A percentile compares a stretch with the other conserved stretches of the same genome.
phyloP scores from a whole-genome alignment of 2,113 vertebrate genomes.

The Petrocephalus zakoni region DNA sequence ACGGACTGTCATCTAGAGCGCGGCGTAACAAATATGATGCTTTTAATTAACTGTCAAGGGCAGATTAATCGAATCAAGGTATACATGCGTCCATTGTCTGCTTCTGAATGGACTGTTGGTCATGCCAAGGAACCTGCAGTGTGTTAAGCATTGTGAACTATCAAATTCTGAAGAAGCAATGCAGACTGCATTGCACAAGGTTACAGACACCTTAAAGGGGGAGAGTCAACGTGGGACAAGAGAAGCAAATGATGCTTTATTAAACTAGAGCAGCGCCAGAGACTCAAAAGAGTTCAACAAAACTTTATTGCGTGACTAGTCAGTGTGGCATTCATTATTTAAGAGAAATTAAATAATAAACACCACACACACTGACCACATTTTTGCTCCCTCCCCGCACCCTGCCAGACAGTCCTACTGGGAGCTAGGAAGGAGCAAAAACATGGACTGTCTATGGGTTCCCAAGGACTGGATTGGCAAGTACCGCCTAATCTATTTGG shows the following conservation, averaged over 20 bases:
- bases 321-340: not conserved
- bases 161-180: not conserved
- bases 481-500: not conserved
- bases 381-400: not conserved
- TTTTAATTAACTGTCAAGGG: not conserved
- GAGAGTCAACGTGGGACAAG: not conserved
- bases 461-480: not conserved
- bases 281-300: not conserved
- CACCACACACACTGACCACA: not conserved
- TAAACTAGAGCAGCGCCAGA: not conserved
- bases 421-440: not conserved
- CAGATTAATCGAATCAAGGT: not conserved
- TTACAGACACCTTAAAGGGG: not conserved
- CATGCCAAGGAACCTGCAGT: not conserved
- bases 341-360: not conserved
- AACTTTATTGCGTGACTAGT: not conserved
- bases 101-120: not conserved
- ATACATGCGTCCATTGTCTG: not conserved
- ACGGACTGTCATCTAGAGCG: not conserved
- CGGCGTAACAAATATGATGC: not conserved
- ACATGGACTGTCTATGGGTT: not conserved
- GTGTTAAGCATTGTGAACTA: not conserved
- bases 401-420: not conserved
- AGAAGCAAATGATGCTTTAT: not conserved
- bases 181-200: not conserved